These are phyloP conservation scores for Mellivora capensis DNA, from an alignment of 2,113 vertebrate genomes.

Conservation along the genomic window DNA sequence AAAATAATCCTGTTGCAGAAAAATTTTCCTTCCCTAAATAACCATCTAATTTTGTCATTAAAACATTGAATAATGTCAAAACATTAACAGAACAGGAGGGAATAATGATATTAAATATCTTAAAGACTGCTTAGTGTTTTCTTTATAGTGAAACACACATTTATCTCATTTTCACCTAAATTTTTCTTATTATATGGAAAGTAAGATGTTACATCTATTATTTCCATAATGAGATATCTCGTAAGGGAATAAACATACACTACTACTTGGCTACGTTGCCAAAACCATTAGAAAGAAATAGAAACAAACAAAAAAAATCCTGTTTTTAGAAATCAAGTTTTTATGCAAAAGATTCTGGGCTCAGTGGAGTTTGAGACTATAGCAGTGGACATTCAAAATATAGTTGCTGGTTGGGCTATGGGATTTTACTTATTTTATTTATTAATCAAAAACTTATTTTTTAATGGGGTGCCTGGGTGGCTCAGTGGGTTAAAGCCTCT, in stretches of 20 bases:
- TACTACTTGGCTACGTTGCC: neutral
- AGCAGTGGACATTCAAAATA: neutral
- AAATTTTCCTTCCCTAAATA: neutral
- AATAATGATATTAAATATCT: neutral
- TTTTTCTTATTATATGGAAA: slow-evolving; percentile 17
- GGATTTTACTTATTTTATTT: neutral
- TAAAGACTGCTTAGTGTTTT: neutral
- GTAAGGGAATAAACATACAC: neutral
- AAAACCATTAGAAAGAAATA: neutral
- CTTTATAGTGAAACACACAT: neutral
- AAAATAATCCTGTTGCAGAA: neutral
- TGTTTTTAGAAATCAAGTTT: neutral
- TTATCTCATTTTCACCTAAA: neutral
- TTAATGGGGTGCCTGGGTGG: too few species aligned
- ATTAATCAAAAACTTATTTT: neutral
- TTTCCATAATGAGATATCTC: neutral
- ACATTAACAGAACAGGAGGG: neutral
- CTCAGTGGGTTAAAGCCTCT: too few species aligned
- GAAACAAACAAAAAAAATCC: neutral
- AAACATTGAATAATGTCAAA: slow-evolving; percentile 1
- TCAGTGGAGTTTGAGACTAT: neutral
- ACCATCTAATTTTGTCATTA: slow-evolving; percentile 27
- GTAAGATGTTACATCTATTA: neutral
- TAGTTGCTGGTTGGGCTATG: neutral
- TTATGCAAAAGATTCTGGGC: neutral